Evolutionary conservation across 2,113 vertebrate genomes (phyloP).

Genomic region (Nasalis larvatus): DNA sequence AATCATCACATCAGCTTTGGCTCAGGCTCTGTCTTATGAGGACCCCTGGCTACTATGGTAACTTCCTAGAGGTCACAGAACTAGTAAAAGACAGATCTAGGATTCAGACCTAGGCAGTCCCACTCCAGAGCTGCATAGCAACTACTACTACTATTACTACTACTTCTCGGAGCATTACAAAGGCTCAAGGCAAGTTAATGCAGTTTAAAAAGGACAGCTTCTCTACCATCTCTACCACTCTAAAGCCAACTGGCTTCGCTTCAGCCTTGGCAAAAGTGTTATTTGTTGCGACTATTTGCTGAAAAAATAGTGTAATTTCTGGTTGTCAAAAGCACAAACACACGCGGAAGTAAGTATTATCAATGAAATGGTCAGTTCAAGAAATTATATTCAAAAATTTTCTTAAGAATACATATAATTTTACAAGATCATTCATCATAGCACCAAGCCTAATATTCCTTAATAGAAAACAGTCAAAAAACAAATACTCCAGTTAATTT

Average conservation of each 20-base stretch:
- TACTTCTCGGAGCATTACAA: neutral
- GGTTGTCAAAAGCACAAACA: neutral
- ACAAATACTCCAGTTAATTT: slow-evolving; percentile 77
- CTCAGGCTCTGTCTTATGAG: neutral
- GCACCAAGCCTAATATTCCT: slow-evolving; percentile 71
- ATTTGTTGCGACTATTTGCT: neutral
- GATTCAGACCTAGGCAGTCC: neutral
- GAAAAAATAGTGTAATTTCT: neutral
- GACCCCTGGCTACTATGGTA: too few species aligned
- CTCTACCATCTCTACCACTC: neutral
- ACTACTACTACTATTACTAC: accelerated
- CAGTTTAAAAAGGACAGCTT: neutral
- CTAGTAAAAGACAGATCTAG: neutral
- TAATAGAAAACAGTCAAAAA: slow-evolving; percentile 65
- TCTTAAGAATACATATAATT: slow-evolving; percentile 60
- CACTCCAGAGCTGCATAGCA: neutral
- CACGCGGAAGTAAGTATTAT: neutral
- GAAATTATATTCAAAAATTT: slow-evolving; percentile 70
- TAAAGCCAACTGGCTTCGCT: neutral
- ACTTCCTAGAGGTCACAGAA: neutral
- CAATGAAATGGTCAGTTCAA: neutral
- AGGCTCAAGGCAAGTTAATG: neutral
- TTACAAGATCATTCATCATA: slow-evolving; percentile 62
- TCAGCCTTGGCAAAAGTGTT: neutral
- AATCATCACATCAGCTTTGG: accelerated